Evolutionary conservation across 1,140 invertebrate species (phyloP), one percentile per base, ranked within the genome.

Genomic region (Bombus consobrinus): DNA sequence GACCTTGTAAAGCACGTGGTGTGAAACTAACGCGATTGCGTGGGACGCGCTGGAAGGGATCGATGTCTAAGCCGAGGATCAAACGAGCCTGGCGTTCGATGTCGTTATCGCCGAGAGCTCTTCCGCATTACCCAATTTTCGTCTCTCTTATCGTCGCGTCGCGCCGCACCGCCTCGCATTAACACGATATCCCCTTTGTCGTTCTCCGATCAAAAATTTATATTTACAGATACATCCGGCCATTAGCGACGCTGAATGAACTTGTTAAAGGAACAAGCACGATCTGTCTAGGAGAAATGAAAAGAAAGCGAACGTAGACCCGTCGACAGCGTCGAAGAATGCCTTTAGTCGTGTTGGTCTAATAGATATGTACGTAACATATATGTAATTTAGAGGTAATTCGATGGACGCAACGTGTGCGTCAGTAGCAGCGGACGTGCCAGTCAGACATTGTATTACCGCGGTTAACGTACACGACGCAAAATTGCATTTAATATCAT

Each of bases 21-120:
- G 72, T 82, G 72, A 86, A 76, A 71, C 62, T 86, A 86, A 86
- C 64, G 62, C 62, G 72, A 86, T 86, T 82, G 71, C 47, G 59
- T 68, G 39, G 37, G 37, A 75, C 83, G 69, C 32, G 37, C 28
- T 37, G 5, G n/a, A 18, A 39, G 37, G 53, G 71, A 59, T 81
- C 83, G 68, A 72, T 64, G 76, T 71, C 47, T 72, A 68, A 69
- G 75, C 64, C 79, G 43, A 83, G 59, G 85, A 83, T 86, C 71
- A 83, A 81, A 74, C 71, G 62, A 43, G 37, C 43, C 59, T 43
- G 57, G n/a, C 22, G 34, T n/a, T 77, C 41, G 43, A 66, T 62
- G 32, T 57, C 71, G 81, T 64, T 62, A 83, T 77, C 74, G 43
- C 28, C 25, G 25, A 57, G 47, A 43, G 37, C 80, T 64, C 80